These are phyloP conservation scores for Pomatostomus ruficeps DNA, from an alignment of 2,113 vertebrate species.

Conservation along the genomic window DNA sequence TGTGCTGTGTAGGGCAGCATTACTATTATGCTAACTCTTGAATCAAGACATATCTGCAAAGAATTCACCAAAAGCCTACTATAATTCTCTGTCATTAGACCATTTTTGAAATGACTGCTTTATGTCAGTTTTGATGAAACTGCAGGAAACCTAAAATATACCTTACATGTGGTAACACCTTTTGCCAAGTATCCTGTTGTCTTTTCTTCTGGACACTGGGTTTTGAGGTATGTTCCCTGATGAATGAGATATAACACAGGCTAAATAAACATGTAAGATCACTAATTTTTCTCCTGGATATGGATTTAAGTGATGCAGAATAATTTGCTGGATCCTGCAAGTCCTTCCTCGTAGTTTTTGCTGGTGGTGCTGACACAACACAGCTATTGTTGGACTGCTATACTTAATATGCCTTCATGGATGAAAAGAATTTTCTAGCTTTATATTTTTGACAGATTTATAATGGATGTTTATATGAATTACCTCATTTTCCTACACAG, in stretches of 20 bases:
- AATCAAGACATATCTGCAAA: background rate
- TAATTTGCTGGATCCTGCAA: background rate
- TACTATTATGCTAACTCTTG: background rate
- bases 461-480: background rate
- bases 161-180: background rate
- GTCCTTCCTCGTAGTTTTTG: background rate
- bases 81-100: background rate
- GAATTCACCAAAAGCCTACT: background rate
- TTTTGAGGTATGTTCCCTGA: background rate
- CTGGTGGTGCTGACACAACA: background rate
- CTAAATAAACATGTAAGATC: background rate
- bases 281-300: fast-evolving
- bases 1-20: background rate
- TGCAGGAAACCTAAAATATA: background rate
- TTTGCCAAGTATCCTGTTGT: background rate
- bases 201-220: background rate
- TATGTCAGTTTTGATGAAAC: background rate
- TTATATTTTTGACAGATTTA: background rate
- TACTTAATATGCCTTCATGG: background rate
- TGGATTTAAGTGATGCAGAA: background rate
- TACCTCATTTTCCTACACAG: background rate
- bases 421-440: background rate
- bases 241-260: background rate
- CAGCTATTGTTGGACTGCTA: background rate
- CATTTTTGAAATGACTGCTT: background rate